Evolutionary conservation across 2,888 invertebrate species (phyloP), one percentile per base, ranked within the genome.

Genomic region (Diarsia dahlii): DNA sequence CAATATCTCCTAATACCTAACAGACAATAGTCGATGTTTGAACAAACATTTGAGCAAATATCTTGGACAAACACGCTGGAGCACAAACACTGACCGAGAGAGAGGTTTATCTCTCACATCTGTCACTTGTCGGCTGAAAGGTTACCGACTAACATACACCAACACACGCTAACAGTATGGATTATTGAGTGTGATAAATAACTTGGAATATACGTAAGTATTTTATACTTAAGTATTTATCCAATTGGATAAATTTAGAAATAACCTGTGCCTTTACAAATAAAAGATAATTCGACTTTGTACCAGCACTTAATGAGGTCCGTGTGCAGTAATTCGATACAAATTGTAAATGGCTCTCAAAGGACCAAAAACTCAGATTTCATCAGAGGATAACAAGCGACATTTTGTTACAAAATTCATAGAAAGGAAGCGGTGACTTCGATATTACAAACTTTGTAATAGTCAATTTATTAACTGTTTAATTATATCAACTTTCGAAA

Each of bases 11-110:
- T 82, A 82, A 67, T 83, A 50, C 66, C 45, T 69, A 50, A 20
- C 39, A 63, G 62, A 71, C 81, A 84, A 69, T 81, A 28, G 23
- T 15, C 58, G 28, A 64, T 71, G 68, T 74, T 82, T 69, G 81
- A 34, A 71, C 78, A 81, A 81, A 84, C 65, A 76, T 54, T 84
- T 50, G 77, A 28, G 46, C 71, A 74, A 75, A 75, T 46, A 79
- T 63, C 56, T 80, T 46, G 73, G 28, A 54, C 82, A 83, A 80
- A 84, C 62, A 82, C 15, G 50, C 45, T 76, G 83, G 28, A 76
- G 66, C 45, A 73, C 71, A 76, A 80, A 82, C 83, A 72, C 46
- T 76, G 77, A n/a, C 52, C 68, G 71, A 62, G 68, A 46, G 71
- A 62, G 68, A 46, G 48, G 73, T 71, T 71, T 81, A 77, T 84